Evolutionary conservation across 2,797 vertebrate species (phyloP), one percentile per base, ranked within the genome.

Genomic region (Psittacula echo): DNA sequence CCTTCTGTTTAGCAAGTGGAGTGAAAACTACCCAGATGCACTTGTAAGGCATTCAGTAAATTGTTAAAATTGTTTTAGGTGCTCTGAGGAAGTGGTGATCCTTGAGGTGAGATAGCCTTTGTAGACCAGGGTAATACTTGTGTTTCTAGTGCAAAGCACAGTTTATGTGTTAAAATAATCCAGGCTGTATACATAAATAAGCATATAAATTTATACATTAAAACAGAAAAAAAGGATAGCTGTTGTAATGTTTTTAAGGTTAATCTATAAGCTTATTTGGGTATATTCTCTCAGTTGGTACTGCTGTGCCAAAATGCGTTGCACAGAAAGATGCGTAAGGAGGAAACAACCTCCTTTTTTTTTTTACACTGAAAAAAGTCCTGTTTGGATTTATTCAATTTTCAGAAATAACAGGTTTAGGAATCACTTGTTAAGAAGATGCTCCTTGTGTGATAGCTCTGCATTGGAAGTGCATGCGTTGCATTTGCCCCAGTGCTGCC

Each of bases 1-100:
- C 72, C 48, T 92, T 74, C 88, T 91, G 72, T 42, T 26, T 2
- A 51, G 78, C 79, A 76, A 89, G 86, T 44, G 71, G 65, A 83
- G 72, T 74, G 89, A 39, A 66, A 94, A 39, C 21, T 15, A 24
- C 37, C 27, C 32, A 10, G 37, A 5, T 76, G 78, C 22, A 22
- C 90, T 86, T 45, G 58, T 2, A 14, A n/a, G 71, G 74, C 60
- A 7, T 47, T 66, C 47, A 18, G 61, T 13, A 32, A 20, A 67
- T 73, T 26, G 47, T 10, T 77, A 22, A 71, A 13, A 53, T 45
- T 7, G 9, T 54, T 85, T 2, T 12, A n/a, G 91, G 91, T 66
- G 68, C 90, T 92, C 37, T 0, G 7, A 64, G 75, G 45, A 58
- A 22, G 64, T 11, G 71, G 53, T 53, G 88, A 32, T 67, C 13